Base-by-base conservation (phyloP, 2,797 vertebrate genomes). In the Neoniphon sammara region DNA sequence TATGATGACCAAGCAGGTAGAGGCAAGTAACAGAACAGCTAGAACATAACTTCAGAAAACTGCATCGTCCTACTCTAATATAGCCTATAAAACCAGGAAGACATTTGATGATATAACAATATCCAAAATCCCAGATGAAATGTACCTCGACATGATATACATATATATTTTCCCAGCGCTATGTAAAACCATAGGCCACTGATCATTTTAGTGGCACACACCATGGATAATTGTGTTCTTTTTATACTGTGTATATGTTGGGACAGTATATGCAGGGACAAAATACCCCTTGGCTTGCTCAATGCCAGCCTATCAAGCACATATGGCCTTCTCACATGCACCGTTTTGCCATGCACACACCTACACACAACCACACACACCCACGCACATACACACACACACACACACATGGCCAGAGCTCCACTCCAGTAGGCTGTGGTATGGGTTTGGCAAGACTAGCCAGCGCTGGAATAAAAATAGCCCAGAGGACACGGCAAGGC, bases 391-490 rank as follows among this genome's bases (percentile, higher is more conserved):
- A 44, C 73, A 58, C 64, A 70, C 44, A 66, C 9, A 54, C 3
- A 68, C 9, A 76, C 65, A 69, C 80, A 80, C 49, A 63, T 0
- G 55, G 53, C 74, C 75, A 65, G 50, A 85, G 75, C 87, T 82
- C 39, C 60, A 76, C 82, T 79, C 68, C 86, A 74, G 73, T 20
- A 81, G 75, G 83, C 88, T 82, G 83, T 66, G 81, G 84, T 90
- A 86, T 82, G 79, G 80, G 69, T 87, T 85, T 89, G 87, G 87
- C 83, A 89, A 77, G 67, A 71, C 76, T 78, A 76, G 79, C 76
- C 86, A 75, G 82, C 73, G 86, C 88, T 66, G 77, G 66, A 75
- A 62, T 92, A 94, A 89, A 93, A 94, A 93, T 94, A 94, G 88
- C 86, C 74, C 69, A 71, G 84, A 89, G 91, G 90, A 92, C 90